A percentile compares a stretch with the other conserved stretches of the same genome.
Evolutionary conservation across 2,113 vertebrate species (phyloP).

Genomic region (Lathamus discolor): DNA sequence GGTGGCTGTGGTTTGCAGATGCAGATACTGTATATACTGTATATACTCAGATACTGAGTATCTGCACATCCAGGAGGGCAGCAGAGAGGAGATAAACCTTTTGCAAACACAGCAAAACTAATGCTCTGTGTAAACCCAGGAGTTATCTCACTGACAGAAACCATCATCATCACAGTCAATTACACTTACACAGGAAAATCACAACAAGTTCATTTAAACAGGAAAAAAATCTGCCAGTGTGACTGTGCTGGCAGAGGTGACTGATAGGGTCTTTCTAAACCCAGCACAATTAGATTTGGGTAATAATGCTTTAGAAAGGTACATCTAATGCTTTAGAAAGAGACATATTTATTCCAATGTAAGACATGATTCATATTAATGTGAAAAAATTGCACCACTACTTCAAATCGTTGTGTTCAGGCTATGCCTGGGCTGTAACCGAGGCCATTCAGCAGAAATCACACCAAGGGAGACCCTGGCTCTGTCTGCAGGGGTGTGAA

Average conservation of each 20-base stretch:
- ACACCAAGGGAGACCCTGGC: rapidly evolving
- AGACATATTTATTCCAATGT: neutral
- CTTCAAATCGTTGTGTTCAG: neutral
- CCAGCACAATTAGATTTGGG: neutral
- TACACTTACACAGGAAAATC: neutral
- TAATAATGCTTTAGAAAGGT: neutral
- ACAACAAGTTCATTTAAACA: neutral
- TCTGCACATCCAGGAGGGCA: neutral
- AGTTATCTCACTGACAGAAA: neutral
- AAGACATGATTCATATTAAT: neutral
- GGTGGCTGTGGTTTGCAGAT: rapidly evolving
- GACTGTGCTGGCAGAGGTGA: neutral
- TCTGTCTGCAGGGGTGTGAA: neutral
- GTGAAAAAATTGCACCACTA: neutral
- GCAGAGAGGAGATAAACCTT: neutral
- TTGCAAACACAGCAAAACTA: neutral
- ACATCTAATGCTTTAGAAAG: neutral
- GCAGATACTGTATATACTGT: rapidly evolving
- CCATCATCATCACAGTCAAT: neutral
- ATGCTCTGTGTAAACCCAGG: rapidly evolving
- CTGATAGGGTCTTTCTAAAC: neutral
- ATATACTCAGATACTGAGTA: too few relatives aligned
- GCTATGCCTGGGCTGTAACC: rapidly evolving
- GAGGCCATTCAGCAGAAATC: too few relatives aligned
- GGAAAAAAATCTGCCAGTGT: too few relatives aligned